Evolutionary conservation across 1,140 invertebrate genomes (phyloP).

Genomic region (Mycetomoellerius zeteki): DNA sequence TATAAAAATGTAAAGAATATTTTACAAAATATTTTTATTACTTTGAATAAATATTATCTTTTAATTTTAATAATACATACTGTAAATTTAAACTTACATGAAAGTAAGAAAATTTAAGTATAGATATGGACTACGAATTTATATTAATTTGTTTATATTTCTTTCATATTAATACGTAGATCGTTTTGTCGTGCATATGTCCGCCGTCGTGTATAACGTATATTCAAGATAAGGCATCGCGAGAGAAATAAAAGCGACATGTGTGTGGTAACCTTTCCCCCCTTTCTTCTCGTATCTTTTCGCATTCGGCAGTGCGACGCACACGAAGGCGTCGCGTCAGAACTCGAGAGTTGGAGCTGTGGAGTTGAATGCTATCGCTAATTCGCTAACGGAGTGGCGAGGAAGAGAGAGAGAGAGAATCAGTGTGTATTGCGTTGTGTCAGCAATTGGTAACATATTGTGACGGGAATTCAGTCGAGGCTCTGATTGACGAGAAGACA

Average conservation of each 20-base stretch:
- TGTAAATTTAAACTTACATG: neutral
- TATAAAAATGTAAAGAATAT: no score
- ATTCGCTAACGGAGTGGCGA: constrained; percentile 28
- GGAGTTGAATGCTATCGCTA: constrained; percentile 14
- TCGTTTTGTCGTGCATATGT: neutral
- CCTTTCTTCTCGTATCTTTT: neutral
- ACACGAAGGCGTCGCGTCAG: neutral
- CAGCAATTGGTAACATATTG: constrained; percentile 19
- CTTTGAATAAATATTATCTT: neutral
- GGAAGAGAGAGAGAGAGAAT: neutral
- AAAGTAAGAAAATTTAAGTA: neutral
- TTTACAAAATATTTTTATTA: no score
- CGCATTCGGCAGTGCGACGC: constrained; percentile 4
- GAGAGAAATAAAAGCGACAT: neutral
- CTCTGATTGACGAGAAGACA: neutral
- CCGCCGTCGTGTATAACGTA: neutral
- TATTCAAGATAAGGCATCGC: neutral
- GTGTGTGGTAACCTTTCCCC: constrained; percentile 4
- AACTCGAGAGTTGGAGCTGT: neutral
- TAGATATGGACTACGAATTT: neutral
- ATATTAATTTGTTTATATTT: neutral
- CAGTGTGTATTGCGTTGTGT: constrained; percentile 13
- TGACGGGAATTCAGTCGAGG: neutral
- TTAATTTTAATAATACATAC: no score
- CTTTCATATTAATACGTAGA: neutral